phyloP scores from a whole-genome alignment of 2,797 vertebrate species.

The Leptatherina wallacei region DNA sequence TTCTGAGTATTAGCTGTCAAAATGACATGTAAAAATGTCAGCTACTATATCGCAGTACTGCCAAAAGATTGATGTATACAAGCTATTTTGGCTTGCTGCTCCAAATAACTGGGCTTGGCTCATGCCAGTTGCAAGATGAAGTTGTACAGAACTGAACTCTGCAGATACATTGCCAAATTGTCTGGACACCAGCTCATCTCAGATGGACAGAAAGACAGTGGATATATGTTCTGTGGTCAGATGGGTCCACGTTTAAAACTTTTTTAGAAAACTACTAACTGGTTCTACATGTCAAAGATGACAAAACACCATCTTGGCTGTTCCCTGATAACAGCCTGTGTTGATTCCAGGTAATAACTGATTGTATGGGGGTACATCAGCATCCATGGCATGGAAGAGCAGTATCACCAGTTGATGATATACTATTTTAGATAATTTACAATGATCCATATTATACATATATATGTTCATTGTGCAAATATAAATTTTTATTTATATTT shows the following conservation, averaged over 20 bases:
- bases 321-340: not conserved
- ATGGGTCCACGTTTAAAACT: not conserved
- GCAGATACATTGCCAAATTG: not conserved
- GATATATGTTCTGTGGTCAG: not conserved
- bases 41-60: not conserved
- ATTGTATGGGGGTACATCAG: not conserved
- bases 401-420: no score
- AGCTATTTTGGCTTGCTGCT: no score
- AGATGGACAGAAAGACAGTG: not conserved
- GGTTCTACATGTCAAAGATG: not conserved
- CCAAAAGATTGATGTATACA: not conserved
- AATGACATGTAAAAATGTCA: not conserved
- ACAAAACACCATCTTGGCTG: not conserved
- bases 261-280: not conserved
- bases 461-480: no score
- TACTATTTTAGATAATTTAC: no score
- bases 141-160: no score
- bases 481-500: no score
- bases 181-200: not conserved
- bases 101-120: no score
- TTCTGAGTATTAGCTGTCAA: not conserved
- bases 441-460: no score
- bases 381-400: not conserved
- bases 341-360: not conserved
- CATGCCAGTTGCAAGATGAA: no score